phyloP scores from a whole-genome alignment of 2,888 invertebrate species.

The Chymomyza procnemis region DNA sequence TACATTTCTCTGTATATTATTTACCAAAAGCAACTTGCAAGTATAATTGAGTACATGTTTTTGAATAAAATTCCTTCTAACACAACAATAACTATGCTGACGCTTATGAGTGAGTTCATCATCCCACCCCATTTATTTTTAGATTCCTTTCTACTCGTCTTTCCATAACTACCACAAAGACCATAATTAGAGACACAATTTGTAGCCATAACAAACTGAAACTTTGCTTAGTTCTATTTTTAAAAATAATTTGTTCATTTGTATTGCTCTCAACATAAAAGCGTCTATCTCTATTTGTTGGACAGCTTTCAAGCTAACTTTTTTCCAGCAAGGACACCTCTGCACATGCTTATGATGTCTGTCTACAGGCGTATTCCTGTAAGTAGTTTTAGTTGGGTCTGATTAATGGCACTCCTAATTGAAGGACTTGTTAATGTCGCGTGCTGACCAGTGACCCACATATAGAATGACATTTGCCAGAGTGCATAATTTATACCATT shows the following conservation, averaged over 20 bases:
- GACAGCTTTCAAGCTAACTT: not conserved
- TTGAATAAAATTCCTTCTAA: too few relatives aligned
- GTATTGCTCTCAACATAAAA: not conserved
- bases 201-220: too few relatives aligned
- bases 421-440: conserved; percentile 24
- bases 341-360: not conserved
- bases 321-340: not conserved
- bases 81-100: too few relatives aligned
- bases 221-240: not conserved
- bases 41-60: too few relatives aligned
- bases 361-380: not conserved
- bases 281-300: not conserved
- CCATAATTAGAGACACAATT: too few relatives aligned
- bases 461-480: conserved; percentile 8
- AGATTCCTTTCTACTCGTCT: too few relatives aligned
- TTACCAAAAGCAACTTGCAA: too few relatives aligned
- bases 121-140: too few relatives aligned
- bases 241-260: not conserved
- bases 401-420: not conserved
- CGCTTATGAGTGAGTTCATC: too few relatives aligned
- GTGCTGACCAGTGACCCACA: conserved; percentile 22
- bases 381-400: not conserved
- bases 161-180: too few relatives aligned
- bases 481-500: conserved; percentile 34
- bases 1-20: too few relatives aligned